Base-by-base conservation (phyloP, 1,140 invertebrate species). In the Neomicropteryx cornuta region DNA sequence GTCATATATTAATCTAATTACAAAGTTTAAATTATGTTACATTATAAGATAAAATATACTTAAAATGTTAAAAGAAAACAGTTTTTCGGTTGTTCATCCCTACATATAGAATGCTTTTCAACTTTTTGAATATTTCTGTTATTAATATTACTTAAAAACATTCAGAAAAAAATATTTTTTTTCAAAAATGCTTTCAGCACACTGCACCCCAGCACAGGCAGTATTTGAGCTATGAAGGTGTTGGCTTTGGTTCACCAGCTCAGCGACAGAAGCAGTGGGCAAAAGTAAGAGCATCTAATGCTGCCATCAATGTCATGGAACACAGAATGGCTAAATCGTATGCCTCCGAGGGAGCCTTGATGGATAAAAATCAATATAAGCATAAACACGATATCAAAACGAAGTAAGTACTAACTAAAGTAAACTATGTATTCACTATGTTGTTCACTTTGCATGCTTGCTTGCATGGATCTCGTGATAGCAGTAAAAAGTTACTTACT, bases 171-270 rank as follows among this genome's bases (percentile, higher is more conserved):
- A n/a, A n/a, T n/a, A n/a, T n/a, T n/a, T n/a, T n/a, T n/a, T n/a
- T n/a, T n/a, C n/a, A n/a, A n/a, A n/a, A n/a, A n/a, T n/a, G n/a
- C n/a, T 50, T 46, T 16, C 43, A 84, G 74, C 85, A 91, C 50
- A 89, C 82, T 41, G 83, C 83, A 14, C 87, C 87, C 1, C 88
- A 92, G 57, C 89, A 93, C 55, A 71, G 89, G 19, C 87, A 89
- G 51, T 92, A 87, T 55, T 64, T 93, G 27, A 81, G 70, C 39
- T 84, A 77, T 58, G 85, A 86, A 46, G 83, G 83, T 16, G 56
- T 83, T 8, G 87, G 87, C 1, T 55, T 71, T 35, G 88, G 87
- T 0, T 84, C 81, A 5, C 83, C 79, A 1, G 77, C 67, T 34
- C 81, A 88, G 59, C 61, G 87, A 36, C 70, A 88, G 49, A 81